These are phyloP conservation scores for Pseudopipra pipra DNA, from an alignment of 2,113 vertebrate genomes.

Conservation along the genomic window DNA sequence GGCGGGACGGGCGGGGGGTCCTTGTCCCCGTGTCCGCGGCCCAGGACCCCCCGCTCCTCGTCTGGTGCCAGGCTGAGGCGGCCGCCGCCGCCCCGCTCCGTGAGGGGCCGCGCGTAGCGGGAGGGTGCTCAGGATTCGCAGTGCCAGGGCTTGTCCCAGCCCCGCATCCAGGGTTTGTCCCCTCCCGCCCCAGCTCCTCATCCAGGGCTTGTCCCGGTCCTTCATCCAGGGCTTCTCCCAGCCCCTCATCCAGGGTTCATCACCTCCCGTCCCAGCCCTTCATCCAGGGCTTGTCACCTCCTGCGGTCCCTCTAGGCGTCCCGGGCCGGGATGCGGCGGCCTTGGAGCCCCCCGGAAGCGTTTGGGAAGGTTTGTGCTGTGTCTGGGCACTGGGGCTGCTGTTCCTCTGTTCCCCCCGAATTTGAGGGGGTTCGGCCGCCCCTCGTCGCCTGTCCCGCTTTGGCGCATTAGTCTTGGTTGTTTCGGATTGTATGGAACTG, in stretches of 20 bases:
- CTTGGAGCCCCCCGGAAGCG: fast-evolving
- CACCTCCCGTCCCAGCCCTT: neutral
- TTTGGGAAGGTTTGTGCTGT: neutral
- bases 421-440: too few species aligned
- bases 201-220: neutral
- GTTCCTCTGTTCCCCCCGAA: fast-evolving
- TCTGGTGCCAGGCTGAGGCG: neutral
- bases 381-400: neutral
- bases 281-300: too few species aligned
- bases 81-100: neutral
- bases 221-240: too few species aligned
- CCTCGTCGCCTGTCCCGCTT: fast-evolving
- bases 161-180: too few species aligned
- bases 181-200: neutral
- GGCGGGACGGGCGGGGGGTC: fast-evolving
- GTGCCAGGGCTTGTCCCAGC: neutral
- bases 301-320: neutral
- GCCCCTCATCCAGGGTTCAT: too few species aligned
- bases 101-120: neutral
- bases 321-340: neutral
- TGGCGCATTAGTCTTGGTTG: fast-evolving
- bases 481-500: fast-evolving
- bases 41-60: fast-evolving
- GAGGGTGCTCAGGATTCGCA: neutral
- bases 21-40: fast-evolving